Conservation (phyloP, 2,797 vertebrate species). For the Catostomus latipinnis region DNA sequence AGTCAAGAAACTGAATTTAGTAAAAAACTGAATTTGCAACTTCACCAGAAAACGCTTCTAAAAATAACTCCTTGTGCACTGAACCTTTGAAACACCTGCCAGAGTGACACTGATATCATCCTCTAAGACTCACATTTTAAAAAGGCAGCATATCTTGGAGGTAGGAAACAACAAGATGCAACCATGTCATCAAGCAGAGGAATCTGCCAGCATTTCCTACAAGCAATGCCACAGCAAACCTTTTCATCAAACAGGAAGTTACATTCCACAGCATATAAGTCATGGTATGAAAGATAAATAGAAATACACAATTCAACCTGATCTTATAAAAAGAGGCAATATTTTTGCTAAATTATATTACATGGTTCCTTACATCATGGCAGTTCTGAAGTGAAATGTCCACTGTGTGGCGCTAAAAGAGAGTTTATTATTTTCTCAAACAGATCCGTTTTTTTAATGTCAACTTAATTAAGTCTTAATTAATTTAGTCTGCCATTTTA, state of each 20-base stretch:
- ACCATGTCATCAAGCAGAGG: slow-evolving; percentile 22
- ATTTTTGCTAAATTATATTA: too few species aligned
- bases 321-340: too few species aligned
- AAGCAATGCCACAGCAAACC: slow-evolving; percentile 21
- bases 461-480: too few species aligned
- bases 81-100: slow-evolving; percentile 2
- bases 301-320: background rate
- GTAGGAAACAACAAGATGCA: background rate
- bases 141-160: background rate
- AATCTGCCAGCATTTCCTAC: slow-evolving; percentile 38
- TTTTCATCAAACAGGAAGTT: slow-evolving; percentile 36
- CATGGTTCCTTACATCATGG: too few species aligned
- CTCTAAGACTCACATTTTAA: background rate
- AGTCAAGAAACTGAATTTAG: slow-evolving; percentile 12
- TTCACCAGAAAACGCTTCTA: background rate
- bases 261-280: slow-evolving; percentile 12
- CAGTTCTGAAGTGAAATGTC: too few species aligned
- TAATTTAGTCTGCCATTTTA: too few species aligned
- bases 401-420: too few species aligned
- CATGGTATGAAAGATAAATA: background rate
- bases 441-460: too few species aligned
- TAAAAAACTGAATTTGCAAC: slow-evolving; percentile 18
- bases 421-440: too few species aligned
- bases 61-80: background rate
- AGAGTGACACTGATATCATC: background rate